Evolutionary conservation across 2,888 invertebrate species (phyloP).

Genomic region (Melinaea marsaeus): DNA sequence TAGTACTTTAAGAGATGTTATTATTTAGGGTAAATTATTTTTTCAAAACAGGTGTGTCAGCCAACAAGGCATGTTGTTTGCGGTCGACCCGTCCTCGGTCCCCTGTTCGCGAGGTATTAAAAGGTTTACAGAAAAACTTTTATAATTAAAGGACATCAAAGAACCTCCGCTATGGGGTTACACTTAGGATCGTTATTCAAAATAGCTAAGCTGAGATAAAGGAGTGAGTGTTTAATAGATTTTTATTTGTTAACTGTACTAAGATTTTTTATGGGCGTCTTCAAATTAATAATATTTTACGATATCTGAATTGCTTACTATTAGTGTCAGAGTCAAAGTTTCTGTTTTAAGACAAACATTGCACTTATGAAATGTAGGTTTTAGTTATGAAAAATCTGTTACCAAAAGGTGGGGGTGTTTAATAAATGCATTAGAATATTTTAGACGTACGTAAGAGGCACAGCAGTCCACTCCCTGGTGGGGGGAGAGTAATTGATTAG

Average conservation of each 20-base stretch:
- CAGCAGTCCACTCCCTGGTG: slow-evolving; percentile 65
- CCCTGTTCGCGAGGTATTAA: slow-evolving; percentile 30
- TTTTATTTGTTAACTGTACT: slow-evolving; percentile 66
- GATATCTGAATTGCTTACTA: background rate
- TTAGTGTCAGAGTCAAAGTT: no score
- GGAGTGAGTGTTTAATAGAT: slow-evolving; percentile 63
- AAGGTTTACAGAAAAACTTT: slow-evolving; percentile 70
- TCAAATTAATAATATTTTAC: background rate
- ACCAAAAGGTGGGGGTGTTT: slow-evolving; percentile 7
- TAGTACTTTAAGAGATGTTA: background rate
- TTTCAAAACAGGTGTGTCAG: slow-evolving; percentile 34
- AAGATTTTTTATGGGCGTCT: slow-evolving; percentile 43
- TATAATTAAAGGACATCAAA: slow-evolving; percentile 77
- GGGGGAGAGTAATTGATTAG: slow-evolving; percentile 68
- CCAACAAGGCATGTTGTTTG: slow-evolving; percentile 36
- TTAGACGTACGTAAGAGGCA: slow-evolving; percentile 45
- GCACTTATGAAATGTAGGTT: no score
- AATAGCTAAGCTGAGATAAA: slow-evolving; percentile 69
- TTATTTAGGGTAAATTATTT: slow-evolving; percentile 24
- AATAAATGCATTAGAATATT: slow-evolving; percentile 21
- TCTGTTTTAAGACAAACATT: no score
- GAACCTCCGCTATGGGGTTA: slow-evolving; percentile 70
- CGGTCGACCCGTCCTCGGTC: slow-evolving; percentile 34
- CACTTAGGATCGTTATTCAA: slow-evolving; percentile 73
- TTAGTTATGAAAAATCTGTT: background rate